A percentile compares a stretch with the other conserved stretches of the same genome.
phyloP scores from a whole-genome alignment of 2,797 vertebrate genomes.

The Galaxias olidus region DNA sequence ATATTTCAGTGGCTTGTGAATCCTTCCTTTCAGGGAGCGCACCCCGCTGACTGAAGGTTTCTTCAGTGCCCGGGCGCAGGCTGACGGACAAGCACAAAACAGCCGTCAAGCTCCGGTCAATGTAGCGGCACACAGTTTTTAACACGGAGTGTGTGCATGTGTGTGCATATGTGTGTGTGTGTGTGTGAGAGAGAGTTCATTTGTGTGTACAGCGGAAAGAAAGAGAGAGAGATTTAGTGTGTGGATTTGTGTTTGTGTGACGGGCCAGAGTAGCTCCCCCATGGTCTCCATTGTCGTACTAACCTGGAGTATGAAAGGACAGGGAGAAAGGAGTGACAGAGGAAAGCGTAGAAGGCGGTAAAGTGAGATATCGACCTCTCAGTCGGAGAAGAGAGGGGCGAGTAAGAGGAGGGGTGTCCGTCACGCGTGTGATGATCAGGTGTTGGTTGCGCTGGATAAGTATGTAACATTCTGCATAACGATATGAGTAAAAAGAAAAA shows the following conservation, averaged over 20 bases:
- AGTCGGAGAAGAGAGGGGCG: constrained; percentile 83
- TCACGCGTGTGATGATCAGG: neutral
- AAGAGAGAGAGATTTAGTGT: no score
- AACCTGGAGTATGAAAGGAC: constrained; percentile 87
- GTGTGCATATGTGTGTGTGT: constrained; percentile 23
- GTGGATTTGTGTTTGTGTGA: constrained; percentile 66
- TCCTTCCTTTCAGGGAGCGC: constrained; percentile 85
- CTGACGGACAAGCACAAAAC: constrained; percentile 96
- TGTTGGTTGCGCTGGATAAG: neutral
- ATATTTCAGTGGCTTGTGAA: constrained; percentile 88
- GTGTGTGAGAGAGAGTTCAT: no score
- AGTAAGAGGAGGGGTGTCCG: constrained; percentile 68
- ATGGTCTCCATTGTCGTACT: constrained; percentile 90
- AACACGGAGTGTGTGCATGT: constrained; percentile 31
- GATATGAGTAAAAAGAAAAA: no score
- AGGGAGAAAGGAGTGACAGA: constrained; percentile 90
- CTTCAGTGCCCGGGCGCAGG: constrained; percentile 89
- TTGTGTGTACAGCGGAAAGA: no score
- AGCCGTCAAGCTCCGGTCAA: constrained; percentile 81
- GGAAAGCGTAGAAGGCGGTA: constrained; percentile 85
- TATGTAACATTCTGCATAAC: no score
- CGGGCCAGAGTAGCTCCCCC: constrained; percentile 83
- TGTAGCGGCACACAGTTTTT: constrained; percentile 47
- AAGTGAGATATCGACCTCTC: constrained; percentile 92
- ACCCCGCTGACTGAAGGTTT: constrained; percentile 89